Evolutionary conservation across 2,888 invertebrate species (phyloP).

Genomic region (Andrena flavipes): DNA sequence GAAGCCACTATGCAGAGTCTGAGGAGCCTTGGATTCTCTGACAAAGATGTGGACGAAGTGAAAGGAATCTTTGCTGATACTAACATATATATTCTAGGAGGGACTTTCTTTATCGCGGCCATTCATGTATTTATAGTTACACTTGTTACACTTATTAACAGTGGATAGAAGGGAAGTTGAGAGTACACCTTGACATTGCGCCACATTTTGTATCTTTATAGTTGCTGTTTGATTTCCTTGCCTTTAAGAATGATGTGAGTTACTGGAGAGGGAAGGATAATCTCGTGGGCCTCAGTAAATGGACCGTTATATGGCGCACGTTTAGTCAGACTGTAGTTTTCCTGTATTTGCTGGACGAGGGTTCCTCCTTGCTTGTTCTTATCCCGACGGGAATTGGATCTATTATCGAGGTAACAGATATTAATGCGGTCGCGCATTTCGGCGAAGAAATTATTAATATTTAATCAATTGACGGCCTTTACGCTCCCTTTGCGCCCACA

Average conservation of each 20-base stretch:
- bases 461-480: no score
- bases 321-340: constrained; percentile 97
- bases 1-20: constrained; percentile 91
- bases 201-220: constrained; percentile 84
- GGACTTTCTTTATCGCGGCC: constrained; percentile 95
- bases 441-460: no score
- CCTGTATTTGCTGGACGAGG: constrained; percentile 95
- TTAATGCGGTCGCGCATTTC: no score
- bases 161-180: not conserved
- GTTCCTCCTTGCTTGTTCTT: constrained; percentile 95
- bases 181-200: not conserved
- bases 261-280: constrained; percentile 96
- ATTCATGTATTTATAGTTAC: constrained; percentile 88
- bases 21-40: constrained; percentile 92
- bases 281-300: constrained; percentile 95
- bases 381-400: constrained; percentile 94
- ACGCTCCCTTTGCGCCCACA: no score
- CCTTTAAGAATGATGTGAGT: constrained; percentile 98
- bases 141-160: no score
- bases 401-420: constrained; percentile 91
- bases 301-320: constrained; percentile 96
- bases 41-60: constrained; percentile 98
- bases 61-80: constrained; percentile 98
- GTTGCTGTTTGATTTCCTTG: constrained; percentile 97
- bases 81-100: constrained; percentile 95